A percentile compares a stretch with the other conserved stretches of the same genome.
phyloP scores from a whole-genome alignment of 2,797 vertebrate genomes.

The Paratrypauchen microcephalus region DNA sequence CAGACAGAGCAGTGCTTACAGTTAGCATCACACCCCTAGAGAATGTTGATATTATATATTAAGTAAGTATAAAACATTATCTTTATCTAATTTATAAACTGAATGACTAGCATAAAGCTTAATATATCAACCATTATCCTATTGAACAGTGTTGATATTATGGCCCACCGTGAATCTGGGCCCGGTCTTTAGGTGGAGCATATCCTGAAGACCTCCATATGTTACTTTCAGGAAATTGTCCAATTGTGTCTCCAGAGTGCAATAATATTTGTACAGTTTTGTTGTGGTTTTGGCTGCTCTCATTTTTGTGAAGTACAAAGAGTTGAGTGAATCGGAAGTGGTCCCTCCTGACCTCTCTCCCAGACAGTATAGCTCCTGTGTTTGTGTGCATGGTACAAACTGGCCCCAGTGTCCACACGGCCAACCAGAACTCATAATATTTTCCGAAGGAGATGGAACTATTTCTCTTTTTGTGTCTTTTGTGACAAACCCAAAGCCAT shows the following conservation, averaged over 20 bases:
- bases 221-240: conserved; percentile 3
- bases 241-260: conserved; percentile 3
- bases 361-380: conserved; percentile 64
- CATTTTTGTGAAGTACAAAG: conserved; percentile 23
- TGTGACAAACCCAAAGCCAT: conserved; percentile 38
- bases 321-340: conserved; percentile 32
- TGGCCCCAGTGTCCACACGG: conserved; percentile 58
- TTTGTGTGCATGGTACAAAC: conserved; percentile 64
- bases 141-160: background rate
- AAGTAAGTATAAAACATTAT: too few species aligned
- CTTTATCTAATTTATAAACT: too few species aligned
- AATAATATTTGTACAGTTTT: conserved; percentile 15
- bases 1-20: too few species aligned
- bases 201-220: conserved; percentile 1
- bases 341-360: conserved; percentile 49
- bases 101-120: background rate
- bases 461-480: conserved; percentile 54
- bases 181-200: conserved; percentile 5
- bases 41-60: too few species aligned
- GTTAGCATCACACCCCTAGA: too few species aligned
- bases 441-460: conserved; percentile 71
- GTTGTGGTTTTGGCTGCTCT: conserved; percentile 4
- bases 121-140: background rate
- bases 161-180: background rate
- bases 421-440: conserved; percentile 63